phyloP scores from a whole-genome alignment of 30 jellyfish, hydroid and myxozoan genomes.

The Turritopsis dohrnii region DNA sequence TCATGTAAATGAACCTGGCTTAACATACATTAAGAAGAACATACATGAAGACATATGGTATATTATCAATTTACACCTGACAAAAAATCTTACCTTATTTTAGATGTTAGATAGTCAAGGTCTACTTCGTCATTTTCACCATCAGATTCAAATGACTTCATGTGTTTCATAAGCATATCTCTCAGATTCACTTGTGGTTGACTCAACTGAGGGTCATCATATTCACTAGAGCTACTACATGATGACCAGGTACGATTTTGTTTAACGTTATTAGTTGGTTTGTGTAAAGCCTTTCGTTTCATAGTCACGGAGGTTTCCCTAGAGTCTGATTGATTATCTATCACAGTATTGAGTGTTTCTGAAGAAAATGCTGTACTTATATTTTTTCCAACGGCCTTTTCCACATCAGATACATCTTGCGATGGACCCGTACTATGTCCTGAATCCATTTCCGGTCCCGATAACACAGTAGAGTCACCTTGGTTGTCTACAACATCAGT shows the following conservation, averaged over 20 bases:
- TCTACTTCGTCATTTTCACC: slow-evolving; percentile 4
- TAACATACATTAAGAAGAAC: too few relatives aligned
- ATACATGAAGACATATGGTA: too few relatives aligned
- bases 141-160: slow-evolving; percentile 31
- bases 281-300: slow-evolving; percentile 7
- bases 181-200: slow-evolving; percentile 46
- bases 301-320: not conserved
- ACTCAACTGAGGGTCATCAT: not conserved
- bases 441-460: slow-evolving; percentile 11
- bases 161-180: slow-evolving; percentile 41
- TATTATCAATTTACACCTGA: not conserved
- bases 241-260: slow-evolving; percentile 56
- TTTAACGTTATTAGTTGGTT: not conserved
- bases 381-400: not conserved
- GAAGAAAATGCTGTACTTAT: not conserved
- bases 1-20: too few relatives aligned
- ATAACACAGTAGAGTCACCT: not conserved
- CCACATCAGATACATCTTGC: slow-evolving; percentile 2
- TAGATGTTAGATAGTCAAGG: not conserved
- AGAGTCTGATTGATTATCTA: not conserved
- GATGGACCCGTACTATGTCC: slow-evolving; percentile 18
- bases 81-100: slow-evolving; percentile 19
- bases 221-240: slow-evolving; percentile 41
- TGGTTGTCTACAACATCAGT: not conserved
- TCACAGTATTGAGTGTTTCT: not conserved